Evolutionary conservation across 1,140 invertebrate species (phyloP), one percentile per base, ranked within the genome.

Genomic region (Drosophila rhopaloa): DNA sequence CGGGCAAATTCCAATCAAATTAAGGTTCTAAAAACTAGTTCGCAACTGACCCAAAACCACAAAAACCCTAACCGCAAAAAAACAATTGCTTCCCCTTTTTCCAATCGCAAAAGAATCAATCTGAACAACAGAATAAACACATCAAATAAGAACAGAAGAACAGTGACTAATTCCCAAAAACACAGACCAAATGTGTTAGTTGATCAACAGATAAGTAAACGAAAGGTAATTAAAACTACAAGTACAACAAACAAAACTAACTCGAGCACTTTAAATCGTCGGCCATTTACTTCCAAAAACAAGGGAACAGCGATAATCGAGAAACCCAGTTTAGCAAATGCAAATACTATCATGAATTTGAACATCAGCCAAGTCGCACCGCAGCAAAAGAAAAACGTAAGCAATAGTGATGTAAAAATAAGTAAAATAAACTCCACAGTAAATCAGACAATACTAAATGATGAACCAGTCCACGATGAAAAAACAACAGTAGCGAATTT

Each of bases 161-260:
- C 65, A 37, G 7, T 10, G 4, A 13, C 5, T 7, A 48, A 35
- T 44, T 37, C 32, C 9, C 47, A 68, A 50, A 44, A 44, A 1
- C 60, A 65, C 4, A 68, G 29, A 65, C 27, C 60, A 4, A 68
- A 44, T 32, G 2, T 2, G 13, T 10, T 14, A 32, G 24, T 29
- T 13, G 35, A n/a, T 24, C 29, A 44, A 37, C 47, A 29, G 27
- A 24, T 10, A n/a, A 27, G 5, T 46, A 68, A 53, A 19, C 65
- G 47, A 66, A 68, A 66, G 32, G 47, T 46, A 68, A 68, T 66
- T 54, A 68, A 29, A 9, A 35, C 24, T 9, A 41, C 65, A 32
- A 65, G 38, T 67, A 41, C 56, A 16, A 11, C 8, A 4, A 61
- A 46, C 29, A 43, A 46, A 60, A 65, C 27, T 65, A 43, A 67